phyloP scores from a whole-genome alignment of 2,113 vertebrate genomes.

The Tetrao urogallus region DNA sequence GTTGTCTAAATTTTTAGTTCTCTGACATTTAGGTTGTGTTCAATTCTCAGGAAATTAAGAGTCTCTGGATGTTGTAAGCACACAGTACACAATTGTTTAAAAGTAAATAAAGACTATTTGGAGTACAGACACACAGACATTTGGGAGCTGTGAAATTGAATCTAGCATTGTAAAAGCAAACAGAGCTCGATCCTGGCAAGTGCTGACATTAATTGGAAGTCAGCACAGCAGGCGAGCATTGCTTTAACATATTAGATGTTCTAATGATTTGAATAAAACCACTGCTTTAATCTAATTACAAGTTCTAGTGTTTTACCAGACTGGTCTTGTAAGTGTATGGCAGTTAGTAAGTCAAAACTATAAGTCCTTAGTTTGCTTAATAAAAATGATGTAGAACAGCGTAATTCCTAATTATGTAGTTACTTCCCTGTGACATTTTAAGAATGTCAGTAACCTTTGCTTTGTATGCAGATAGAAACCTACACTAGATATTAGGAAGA shows the following conservation, averaged over 20 bases:
- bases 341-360: not conserved
- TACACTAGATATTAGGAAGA: not conserved
- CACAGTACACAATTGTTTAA: not conserved
- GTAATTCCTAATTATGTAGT: not conserved
- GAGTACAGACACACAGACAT: not conserved
- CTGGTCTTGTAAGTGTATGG: not conserved
- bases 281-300: not conserved
- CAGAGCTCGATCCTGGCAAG: not conserved
- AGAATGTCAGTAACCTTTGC: not conserved
- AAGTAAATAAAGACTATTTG: not conserved
- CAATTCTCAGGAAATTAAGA: not conserved
- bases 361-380: not conserved
- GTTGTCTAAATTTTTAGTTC: fast-evolving
- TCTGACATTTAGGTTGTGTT: not conserved
- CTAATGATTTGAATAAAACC: not conserved
- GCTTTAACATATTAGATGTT: not conserved
- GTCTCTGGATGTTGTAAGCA: not conserved
- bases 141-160: not conserved
- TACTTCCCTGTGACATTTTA: not conserved
- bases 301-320: not conserved
- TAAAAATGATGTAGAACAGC: not conserved
- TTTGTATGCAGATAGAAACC: not conserved
- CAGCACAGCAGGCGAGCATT: not conserved
- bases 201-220: not conserved
- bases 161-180: not conserved